Base-by-base conservation (phyloP, 2,797 vertebrate species). In the Odontamblyopus lacepedii region DNA sequence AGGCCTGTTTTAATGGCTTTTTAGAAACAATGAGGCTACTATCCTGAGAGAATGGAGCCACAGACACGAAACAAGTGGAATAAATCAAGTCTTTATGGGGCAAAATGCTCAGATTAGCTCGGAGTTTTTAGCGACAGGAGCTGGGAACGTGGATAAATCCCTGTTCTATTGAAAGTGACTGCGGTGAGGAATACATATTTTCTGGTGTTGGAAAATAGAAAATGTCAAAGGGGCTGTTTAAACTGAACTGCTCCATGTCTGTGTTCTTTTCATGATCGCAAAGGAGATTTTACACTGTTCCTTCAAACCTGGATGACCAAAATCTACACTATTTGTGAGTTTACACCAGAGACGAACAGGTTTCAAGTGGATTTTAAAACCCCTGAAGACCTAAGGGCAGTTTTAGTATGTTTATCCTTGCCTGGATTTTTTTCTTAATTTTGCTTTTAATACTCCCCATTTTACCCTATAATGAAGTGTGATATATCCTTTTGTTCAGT, bases 1-100 rank as follows among this genome's bases (percentile, higher is more conserved):
- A 35, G 70, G 71, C 62, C 61, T 6, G 35, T 68, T 75, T 76
- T 38, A 74, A 78, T 78, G 53, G 23, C 0, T 51, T 67, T 77
- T 69, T 69, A 29, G 64, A 72, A 27, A 67, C 57, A 78, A 55
- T 72, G 13, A 19, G 59, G 8, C 44, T 6, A 63, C 66, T 57
- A 16, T 82, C 71, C 63, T 0, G 23, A 57, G 67, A 72, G 60
- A 73, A 56, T 53, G 63, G 63, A 23, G 61, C 19, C 48, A 30
- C n/a, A 59, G 23, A 57, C 53, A 59, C 51, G 27, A 44, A 71
- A 60, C 63, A 41, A 62, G 15, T 41, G 57, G 50, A 53, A 68
- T 65, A 63, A 35, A 62, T 71, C 64, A 29, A 12, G 12, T 50
- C 4, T 48, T 72, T 16, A 68, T 63, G 51, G 9, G 15, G 44